These are phyloP conservation scores for Cebus imitator DNA, from an alignment of 2,113 vertebrate species.

Conservation along the genomic window DNA sequence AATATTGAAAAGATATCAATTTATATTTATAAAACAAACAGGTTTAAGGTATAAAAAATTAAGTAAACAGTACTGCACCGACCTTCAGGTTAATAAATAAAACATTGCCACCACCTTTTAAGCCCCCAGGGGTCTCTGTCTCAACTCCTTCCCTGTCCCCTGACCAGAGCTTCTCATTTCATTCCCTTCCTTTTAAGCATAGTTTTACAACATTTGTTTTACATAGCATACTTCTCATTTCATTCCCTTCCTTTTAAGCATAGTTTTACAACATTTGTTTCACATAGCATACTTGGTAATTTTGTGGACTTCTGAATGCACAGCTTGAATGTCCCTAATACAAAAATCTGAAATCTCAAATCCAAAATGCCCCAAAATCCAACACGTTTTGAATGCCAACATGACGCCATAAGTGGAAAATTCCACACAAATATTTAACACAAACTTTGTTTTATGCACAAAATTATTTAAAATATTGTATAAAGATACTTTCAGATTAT, in stretches of 20 bases:
- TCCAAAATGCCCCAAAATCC: background rate
- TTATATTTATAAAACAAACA: constrained; percentile 3
- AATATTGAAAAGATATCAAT: background rate
- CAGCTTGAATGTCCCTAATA: background rate
- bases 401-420: background rate
- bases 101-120: background rate
- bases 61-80: background rate
- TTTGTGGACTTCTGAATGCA: background rate
- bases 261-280: background rate
- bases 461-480: background rate
- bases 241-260: background rate
- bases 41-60: background rate
- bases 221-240: background rate
- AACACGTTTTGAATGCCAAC: background rate
- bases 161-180: background rate
- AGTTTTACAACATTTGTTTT: background rate
- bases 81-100: background rate
- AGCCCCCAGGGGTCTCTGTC: background rate
- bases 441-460: background rate
- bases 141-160: background rate
- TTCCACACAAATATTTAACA: background rate
- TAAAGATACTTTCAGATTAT: background rate
- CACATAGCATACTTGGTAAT: background rate
- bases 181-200: background rate
- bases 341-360: background rate